Percentiles rank a stretch among this genome's conserved stretches.
Conservation (phyloP, 2,888 invertebrate genomes). For the Saturnia pavonia region DNA sequence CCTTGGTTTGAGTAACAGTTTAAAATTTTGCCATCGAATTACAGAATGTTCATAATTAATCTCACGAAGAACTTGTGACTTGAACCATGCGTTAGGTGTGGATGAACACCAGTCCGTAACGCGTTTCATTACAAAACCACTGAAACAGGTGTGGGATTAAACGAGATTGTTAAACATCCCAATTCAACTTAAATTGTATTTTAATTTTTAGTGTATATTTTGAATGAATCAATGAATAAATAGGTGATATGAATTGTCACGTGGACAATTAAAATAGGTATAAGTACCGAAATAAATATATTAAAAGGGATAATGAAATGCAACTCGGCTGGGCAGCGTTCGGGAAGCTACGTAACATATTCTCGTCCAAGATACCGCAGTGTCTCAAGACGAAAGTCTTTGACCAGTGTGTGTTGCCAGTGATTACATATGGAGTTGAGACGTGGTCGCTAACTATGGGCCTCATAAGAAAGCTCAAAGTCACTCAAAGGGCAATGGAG, state of each 20-base stretch:
- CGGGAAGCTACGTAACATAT: too few relatives aligned
- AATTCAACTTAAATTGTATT: conserved; percentile 21
- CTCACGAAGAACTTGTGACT: conserved; percentile 2
- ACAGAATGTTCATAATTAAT: neutral
- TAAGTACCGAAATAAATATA: too few relatives aligned
- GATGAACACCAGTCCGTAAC: conserved; percentile 35
- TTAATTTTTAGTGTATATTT: conserved; percentile 15
- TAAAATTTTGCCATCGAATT: neutral
- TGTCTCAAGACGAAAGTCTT: too few relatives aligned
- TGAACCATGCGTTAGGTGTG: conserved; percentile 14
- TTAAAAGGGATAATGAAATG: too few relatives aligned
- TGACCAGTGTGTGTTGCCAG: too few relatives aligned
- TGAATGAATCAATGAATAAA: neutral
- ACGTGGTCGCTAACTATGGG: too few relatives aligned
- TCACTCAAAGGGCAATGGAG: too few relatives aligned
- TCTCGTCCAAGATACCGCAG: too few relatives aligned
- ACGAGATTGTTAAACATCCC: conserved; percentile 26
- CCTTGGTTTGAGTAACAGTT: neutral
- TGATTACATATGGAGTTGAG: too few relatives aligned
- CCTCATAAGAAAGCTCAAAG: too few relatives aligned
- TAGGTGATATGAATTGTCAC: neutral
- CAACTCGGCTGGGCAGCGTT: too few relatives aligned
- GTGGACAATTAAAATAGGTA: too few relatives aligned
- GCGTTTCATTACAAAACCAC: conserved; percentile 42
- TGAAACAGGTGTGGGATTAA: conserved; percentile 37